Base-by-base conservation (phyloP, 2,888 invertebrate genomes). In the Nomada ruficornis region DNA sequence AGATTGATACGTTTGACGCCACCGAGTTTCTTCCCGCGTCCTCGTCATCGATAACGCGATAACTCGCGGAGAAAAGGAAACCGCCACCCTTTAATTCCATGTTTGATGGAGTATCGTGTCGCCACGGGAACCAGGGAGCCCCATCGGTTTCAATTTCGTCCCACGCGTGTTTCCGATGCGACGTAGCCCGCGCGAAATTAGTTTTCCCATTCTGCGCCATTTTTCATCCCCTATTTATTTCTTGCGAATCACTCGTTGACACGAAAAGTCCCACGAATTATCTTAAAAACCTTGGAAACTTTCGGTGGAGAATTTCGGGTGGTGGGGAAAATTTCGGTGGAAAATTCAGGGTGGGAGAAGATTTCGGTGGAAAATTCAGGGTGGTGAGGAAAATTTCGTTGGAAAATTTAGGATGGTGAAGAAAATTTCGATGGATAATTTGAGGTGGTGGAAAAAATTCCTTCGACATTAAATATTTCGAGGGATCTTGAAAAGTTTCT, bases 111-210 rank as follows among this genome's bases (percentile, higher is more conserved):
- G 59, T 64, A 23, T 47, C 60, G 13, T 23, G 65, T 60, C 47
- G 42, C 42, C 50, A 26, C 15, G 18, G 29, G 23, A 15, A 7
- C 47, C 5, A 13, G 20, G 13, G 42, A 10, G n/a, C 7, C 23
- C 55, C 18, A 70, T n/a, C 47, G 29, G 70, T 70, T 71, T 76
- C 47, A 71, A 76, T 76, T 71, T 57, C 23, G 44, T 54, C 47
- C 47, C 29, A 60, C 69, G 23, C 69, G 60, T 62, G 44, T 60
- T 69, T 62, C 69, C 69, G 52, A 52, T 60, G 69, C 69, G 60
- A 60, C 75, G 69, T 75, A 69, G 60, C 11, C 2, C 13, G 42
- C 44, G 44, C 20, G 26, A 75, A 75, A 75, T 75, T 75, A 69
- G 69, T 62, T 69, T 69, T 50, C 52, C 29, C 11, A 9, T 3